Conservation (phyloP, 2,888 invertebrate genomes). For the Philereme vetulata region DNA sequence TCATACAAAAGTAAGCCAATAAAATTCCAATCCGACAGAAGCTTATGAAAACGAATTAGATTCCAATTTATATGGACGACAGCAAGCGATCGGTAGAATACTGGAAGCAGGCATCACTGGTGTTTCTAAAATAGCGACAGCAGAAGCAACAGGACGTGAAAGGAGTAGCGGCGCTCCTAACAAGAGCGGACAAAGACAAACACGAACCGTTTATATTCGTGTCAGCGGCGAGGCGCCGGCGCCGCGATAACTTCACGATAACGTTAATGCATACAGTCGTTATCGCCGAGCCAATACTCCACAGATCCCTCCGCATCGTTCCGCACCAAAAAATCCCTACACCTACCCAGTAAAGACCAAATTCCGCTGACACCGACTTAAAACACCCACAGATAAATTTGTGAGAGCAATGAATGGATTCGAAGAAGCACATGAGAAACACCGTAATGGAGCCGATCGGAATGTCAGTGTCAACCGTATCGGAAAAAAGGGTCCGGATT, state of each 20-base stretch:
- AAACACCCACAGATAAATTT: constrained; percentile 44
- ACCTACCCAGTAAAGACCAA: constrained; percentile 50
- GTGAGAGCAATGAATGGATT: constrained; percentile 74
- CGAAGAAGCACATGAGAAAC: constrained; percentile 71
- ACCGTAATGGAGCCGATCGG: constrained; percentile 69
- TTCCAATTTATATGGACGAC: constrained; percentile 1
- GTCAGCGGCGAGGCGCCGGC: constrained; percentile 72
- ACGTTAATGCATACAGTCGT: constrained; percentile 76
- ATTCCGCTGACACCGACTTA: constrained; percentile 40
- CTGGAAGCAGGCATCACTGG: not conserved
- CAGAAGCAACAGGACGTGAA: constrained; percentile 25
- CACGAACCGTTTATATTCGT: constrained; percentile 63
- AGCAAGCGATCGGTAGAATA: not conserved
- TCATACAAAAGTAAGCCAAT: constrained; percentile 23
- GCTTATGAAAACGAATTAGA: constrained; percentile 24
- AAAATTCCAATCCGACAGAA: constrained; percentile 28
- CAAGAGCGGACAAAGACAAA: constrained; percentile 58
- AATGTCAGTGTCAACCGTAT: constrained; percentile 71
- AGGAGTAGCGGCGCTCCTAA: constrained; percentile 44
- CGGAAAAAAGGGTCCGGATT: constrained; percentile 61
- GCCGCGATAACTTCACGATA: constrained; percentile 76
- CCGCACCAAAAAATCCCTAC: constrained; percentile 38
- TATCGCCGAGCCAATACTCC: constrained; percentile 60
- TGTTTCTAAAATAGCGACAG: constrained; percentile 33
- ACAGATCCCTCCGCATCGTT: constrained; percentile 51